A percentile compares a stretch with the other conserved stretches of the same genome.
Conservation (phyloP, 2,113 vertebrate species). For the Silurus glanis region DNA sequence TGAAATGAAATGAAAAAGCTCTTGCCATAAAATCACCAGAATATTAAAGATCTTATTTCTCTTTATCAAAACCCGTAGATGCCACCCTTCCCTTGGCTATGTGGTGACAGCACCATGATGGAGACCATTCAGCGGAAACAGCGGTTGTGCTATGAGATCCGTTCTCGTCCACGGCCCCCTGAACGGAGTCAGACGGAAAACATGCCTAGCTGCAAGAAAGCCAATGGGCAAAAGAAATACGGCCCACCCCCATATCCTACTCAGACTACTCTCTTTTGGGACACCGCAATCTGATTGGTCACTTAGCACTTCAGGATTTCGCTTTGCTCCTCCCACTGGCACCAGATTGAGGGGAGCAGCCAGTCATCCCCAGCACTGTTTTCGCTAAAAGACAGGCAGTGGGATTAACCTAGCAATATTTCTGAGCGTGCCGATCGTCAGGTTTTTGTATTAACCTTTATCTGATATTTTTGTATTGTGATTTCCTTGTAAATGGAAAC, state of each 20-base stretch:
- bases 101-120: conserved; percentile 95
- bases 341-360: conserved; percentile 52
- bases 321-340: conserved; percentile 44
- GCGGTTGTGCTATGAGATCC: conserved; percentile 92
- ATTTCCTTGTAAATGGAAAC: conserved; percentile 71
- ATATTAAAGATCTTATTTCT: background rate
- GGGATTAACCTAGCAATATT: conserved; percentile 77
- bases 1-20: background rate
- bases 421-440: conserved; percentile 76
- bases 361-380: conserved; percentile 42
- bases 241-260: conserved; percentile 91
- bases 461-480: conserved; percentile 81
- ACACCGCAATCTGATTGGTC: conserved; percentile 89
- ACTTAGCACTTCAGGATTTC: conserved; percentile 53
- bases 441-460: conserved; percentile 76
- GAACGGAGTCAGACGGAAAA: conserved; percentile 87
- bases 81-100: conserved; percentile 93
- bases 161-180: conserved; percentile 87
- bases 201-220: conserved; percentile 87
- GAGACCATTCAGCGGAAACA: conserved; percentile 98
- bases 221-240: conserved; percentile 84
- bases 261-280: conserved; percentile 94
- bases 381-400: conserved; percentile 67
- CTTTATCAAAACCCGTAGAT: conserved; percentile 70
- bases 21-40: background rate